Base-by-base conservation (phyloP, 2,113 vertebrate species). In the Siniperca chuatsi region DNA sequence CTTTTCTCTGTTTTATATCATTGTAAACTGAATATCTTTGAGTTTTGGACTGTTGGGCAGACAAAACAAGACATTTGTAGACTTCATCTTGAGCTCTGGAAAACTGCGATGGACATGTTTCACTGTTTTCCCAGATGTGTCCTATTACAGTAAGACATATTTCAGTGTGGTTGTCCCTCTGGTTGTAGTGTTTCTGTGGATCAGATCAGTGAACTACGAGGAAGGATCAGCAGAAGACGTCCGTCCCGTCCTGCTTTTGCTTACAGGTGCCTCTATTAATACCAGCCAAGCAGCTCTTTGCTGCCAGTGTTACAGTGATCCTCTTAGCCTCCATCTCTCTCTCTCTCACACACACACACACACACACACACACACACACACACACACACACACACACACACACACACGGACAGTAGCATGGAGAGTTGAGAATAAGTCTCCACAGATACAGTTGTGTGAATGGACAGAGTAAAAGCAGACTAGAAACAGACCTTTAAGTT, bases 251-350 rank as follows among this genome's bases (percentile, higher is more conserved):
- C 79, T 87, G 20, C 78, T 66, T 82, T 71, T 75, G 46, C 48
- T 70, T 61, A 62, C 79, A 80, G 67, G 84, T 75, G 71, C 71
- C 68, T 92, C 93, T 92, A 94, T 88, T 93, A 92, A 93, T 95
- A 94, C 82, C 92, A 35, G 78, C 89, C 91, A 90, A 92, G 88
- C 82, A 78, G 89, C 83, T 89, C 85, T 90, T 69, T 86, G 66
- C 84, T 61, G 37, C 48, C 75, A 60, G 80, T 75, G 80, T 83
- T 79, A 11, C 73, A 37, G 46, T 92, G 90, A 93, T 94, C 93
- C 92, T 94, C 87, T 95, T 93, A 93, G 80, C 74, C 67, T 81
- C 55, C 35, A 33, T 20, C 29, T 29, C 29, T 29, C 29, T 29
- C 29, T 29, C 29, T 29, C 29, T 29, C 75, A 18, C 42, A 46